Evolutionary conservation across 1,140 invertebrate species (phyloP).

Genomic region (Stegodyphus dumicola): DNA sequence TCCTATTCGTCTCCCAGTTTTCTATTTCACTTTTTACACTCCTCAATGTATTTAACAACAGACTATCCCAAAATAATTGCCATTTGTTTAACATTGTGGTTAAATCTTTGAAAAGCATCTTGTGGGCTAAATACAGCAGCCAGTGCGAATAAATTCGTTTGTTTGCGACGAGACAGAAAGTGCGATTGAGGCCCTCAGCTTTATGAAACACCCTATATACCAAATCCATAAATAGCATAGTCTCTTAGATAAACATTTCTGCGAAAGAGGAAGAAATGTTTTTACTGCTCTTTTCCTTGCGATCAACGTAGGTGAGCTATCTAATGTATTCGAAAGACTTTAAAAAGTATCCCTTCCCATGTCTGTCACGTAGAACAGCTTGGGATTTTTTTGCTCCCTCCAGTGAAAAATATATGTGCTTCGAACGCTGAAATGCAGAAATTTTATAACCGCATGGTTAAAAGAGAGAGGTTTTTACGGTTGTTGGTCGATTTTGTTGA

Average conservation of each 20-base stretch:
- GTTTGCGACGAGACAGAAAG: too few relatives aligned
- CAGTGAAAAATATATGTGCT: not conserved
- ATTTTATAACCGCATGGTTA: constrained; percentile 38
- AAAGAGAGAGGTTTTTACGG: constrained; percentile 27
- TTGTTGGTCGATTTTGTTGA: constrained; percentile 39
- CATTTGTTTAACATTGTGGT: too few relatives aligned
- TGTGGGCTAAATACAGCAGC: too few relatives aligned
- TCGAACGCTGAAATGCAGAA: constrained; percentile 34
- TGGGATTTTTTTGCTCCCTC: not conserved
- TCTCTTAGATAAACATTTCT: not conserved
- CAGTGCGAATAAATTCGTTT: too few relatives aligned
- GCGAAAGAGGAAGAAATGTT: not conserved
- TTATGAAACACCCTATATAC: constrained; percentile 20
- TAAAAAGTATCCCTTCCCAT: constrained; percentile 15
- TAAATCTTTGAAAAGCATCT: too few relatives aligned
- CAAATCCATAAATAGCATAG: constrained; percentile 11
- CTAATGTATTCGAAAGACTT: constrained; percentile 17
- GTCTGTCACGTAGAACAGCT: constrained; percentile 13
- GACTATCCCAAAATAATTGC: too few relatives aligned
- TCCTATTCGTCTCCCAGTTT: too few relatives aligned
- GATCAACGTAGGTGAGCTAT: not conserved
- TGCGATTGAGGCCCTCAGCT: too few relatives aligned
- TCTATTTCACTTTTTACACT: too few relatives aligned
- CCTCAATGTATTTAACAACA: too few relatives aligned
- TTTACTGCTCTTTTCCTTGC: not conserved